A percentile compares a stretch with the other conserved stretches of the same genome.
phyloP scores from a whole-genome alignment of 2,888 invertebrate genomes.

The Caenorhabditis virilis region DNA sequence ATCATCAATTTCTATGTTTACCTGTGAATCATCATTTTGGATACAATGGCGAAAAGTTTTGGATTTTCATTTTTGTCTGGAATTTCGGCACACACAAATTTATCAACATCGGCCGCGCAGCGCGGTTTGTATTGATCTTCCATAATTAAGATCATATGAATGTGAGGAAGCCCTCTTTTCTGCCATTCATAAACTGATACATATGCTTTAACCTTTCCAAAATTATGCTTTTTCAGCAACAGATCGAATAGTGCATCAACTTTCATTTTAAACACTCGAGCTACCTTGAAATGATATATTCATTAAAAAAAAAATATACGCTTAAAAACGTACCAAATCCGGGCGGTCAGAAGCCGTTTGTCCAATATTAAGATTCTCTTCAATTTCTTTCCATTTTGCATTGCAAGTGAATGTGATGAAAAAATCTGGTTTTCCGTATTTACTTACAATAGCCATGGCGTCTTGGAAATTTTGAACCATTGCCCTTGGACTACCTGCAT shows the following conservation, averaged over 20 bases:
- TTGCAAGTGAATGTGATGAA: too few relatives aligned
- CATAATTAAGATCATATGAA: conserved; percentile 55
- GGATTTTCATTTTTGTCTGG: conserved; percentile 45
- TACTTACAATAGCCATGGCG: too few relatives aligned
- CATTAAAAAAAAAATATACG: too few relatives aligned
- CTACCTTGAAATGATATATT: too few relatives aligned
- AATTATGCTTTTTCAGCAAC: conserved; percentile 41
- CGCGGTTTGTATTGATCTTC: conserved; percentile 57
- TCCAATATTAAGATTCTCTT: conserved; percentile 27
- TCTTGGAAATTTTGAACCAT: too few relatives aligned
- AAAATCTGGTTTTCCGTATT: too few relatives aligned
- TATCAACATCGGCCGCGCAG: conserved; percentile 14
- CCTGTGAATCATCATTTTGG: conserved; percentile 56
- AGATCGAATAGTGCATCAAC: conserved; percentile 43
- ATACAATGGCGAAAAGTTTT: conserved; percentile 36
- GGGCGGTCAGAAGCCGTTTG: conserved; percentile 50
- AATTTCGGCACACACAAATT: conserved; percentile 42
- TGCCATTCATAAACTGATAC: conserved; percentile 64
- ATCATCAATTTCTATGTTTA: too few relatives aligned
- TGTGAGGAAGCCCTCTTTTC: conserved; percentile 66
- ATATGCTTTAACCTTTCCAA: conserved; percentile 49
- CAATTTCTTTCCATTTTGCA: conserved; percentile 64
- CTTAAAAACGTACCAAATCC: too few relatives aligned
- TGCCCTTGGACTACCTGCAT: too few relatives aligned
- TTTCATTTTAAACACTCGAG: conserved; percentile 60